phyloP scores from a whole-genome alignment of 2,888 invertebrate genomes.

The Beris morrisii region DNA sequence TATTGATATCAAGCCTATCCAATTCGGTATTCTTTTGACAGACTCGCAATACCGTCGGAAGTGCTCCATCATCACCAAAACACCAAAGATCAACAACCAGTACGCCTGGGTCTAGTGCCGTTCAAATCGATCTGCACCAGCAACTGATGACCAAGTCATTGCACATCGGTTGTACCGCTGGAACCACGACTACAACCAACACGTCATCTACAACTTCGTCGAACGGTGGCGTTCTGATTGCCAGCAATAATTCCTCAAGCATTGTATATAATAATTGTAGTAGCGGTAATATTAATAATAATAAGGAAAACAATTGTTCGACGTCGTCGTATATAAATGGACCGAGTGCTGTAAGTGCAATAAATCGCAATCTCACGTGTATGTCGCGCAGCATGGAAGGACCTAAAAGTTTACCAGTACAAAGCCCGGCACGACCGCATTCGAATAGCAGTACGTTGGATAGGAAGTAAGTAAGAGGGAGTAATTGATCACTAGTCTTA shows the following conservation, averaged over 20 bases:
- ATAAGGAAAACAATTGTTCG: conserved; percentile 43
- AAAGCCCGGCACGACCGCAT: conserved; percentile 55
- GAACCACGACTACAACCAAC: conserved; percentile 14
- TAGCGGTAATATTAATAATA: conserved; percentile 34
- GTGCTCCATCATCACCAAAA: conserved; percentile 63
- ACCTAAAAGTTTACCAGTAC: conserved; percentile 60
- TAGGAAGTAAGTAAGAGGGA: conserved; percentile 56
- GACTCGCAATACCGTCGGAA: conserved; percentile 61
- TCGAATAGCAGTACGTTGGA: conserved; percentile 59
- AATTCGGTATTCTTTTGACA: too few relatives aligned
- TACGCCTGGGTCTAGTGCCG: conserved; percentile 49
- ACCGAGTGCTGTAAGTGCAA: conserved; percentile 21
- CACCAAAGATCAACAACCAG: conserved; percentile 57
- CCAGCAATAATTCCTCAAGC: conserved; percentile 20
- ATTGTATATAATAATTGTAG: too few relatives aligned
- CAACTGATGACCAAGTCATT: conserved; percentile 25
- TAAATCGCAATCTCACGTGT: conserved; percentile 49
- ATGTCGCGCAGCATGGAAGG: conserved; percentile 67
- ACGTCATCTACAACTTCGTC: too few relatives aligned
- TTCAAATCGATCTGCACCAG: conserved; percentile 35
- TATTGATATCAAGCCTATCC: too few relatives aligned
- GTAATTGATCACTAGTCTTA: too few relatives aligned
- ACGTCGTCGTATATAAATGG: conserved; percentile 17
- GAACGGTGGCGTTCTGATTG: conserved; percentile 37
- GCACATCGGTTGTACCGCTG: conserved; percentile 35